Conservation (phyloP, 2,888 invertebrate species). For the Drosophila cracens region DNA sequence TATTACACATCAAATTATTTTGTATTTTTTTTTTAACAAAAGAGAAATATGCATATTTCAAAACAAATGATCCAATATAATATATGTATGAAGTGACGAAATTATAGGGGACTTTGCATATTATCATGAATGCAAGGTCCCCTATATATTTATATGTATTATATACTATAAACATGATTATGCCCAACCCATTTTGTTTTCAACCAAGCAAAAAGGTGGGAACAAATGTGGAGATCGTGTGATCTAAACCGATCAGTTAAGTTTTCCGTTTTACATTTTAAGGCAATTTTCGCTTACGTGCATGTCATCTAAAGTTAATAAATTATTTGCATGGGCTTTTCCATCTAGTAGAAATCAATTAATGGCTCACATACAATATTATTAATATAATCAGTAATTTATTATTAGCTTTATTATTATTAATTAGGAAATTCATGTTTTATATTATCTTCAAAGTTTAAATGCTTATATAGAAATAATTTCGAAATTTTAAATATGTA, state of each 20-base stretch:
- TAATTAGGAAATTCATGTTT: too few relatives aligned
- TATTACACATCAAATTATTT: background rate
- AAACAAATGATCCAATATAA: background rate
- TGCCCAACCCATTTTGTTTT: slow-evolving; percentile 18
- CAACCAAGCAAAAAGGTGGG: slow-evolving; percentile 9
- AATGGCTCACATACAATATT: background rate
- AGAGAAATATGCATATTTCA: background rate
- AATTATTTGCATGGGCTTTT: background rate
- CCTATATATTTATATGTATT: background rate
- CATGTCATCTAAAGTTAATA: slow-evolving; percentile 15
- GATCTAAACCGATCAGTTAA: slow-evolving; percentile 13
- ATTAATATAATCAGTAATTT: background rate
- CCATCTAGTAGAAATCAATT: background rate
- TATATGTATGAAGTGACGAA: background rate
- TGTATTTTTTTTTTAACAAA: accelerated
- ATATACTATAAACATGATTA: background rate
- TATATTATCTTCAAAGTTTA: background rate
- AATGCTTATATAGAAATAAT: too few relatives aligned
- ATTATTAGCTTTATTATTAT: background rate
- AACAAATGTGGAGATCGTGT: slow-evolving; percentile 16
- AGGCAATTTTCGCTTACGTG: slow-evolving; percentile 43
- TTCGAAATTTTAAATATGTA: too few relatives aligned
- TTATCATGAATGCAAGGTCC: background rate
- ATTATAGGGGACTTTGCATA: background rate
- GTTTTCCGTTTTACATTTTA: slow-evolving; percentile 38